Evolutionary conservation across 2,797 vertebrate genomes (phyloP), one percentile per base, ranked within the genome.

Genomic region (Enteromius anoplus): DNA sequence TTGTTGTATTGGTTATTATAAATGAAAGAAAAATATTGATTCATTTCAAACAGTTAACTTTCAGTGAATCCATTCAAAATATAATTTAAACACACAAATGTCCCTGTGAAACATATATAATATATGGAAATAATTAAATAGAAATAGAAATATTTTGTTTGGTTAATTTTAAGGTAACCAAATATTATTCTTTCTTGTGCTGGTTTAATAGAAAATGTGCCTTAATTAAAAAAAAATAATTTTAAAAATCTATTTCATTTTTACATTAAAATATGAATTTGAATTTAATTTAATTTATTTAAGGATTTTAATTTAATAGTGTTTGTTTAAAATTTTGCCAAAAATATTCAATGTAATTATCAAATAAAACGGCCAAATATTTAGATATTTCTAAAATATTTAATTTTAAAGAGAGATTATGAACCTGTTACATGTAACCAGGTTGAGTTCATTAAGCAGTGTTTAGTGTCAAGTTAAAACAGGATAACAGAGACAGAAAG

Each of bases 401-500:
- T 34, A 37, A 37, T 37, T 37, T 37, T 62, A 15, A 62, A 62
- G 23, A 62, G 23, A 62, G 26, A 62, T 62, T 29, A 29, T 29
- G 5, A 64, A 64, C 26, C 60, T 29, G 58, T 62, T 15, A 29
- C 58, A 29, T 29, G 23, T 26, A 15, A 62, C 23, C 58, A 29
- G 58, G 58, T 23, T 60, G 12, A 62, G 60, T 62, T 64, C 14
- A 64, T 64, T 64, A 64, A 15, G 26, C 62, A 64, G 26, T 64
- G 60, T 64, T 64, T 64, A 32, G 26, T 32, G 5, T 64, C 26
- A 64, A 64, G 26, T 64, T 40, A 62, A 71, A 77, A 66, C 68
- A 26, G 66, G 53, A 45, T 78, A 69, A 71, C 45, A n/a, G n/a
- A 58, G 32, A 55, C 65, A 51, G 21, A 5, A 60, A 64, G n/a